A percentile compares a stretch with the other conserved stretches of the same genome.
These are phyloP conservation scores for Misgurnus mizolepis DNA, from an alignment of 2,113 vertebrate genomes.

Conservation along the genomic window DNA sequence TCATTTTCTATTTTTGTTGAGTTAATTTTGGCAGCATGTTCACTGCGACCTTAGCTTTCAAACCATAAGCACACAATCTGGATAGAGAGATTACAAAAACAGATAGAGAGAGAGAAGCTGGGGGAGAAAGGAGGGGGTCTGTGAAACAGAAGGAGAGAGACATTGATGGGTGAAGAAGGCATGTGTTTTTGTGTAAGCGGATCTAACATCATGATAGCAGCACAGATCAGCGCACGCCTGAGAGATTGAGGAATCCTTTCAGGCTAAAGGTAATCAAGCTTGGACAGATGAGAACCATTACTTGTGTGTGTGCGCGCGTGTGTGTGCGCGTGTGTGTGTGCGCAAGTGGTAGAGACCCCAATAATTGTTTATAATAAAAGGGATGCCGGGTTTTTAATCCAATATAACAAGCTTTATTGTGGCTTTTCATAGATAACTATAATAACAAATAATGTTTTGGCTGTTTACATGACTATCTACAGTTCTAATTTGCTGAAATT, in stretches of 20 bases:
- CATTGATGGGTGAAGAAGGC: neutral
- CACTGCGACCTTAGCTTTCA: slow-evolving; percentile 11
- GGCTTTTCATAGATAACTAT: too few species aligned
- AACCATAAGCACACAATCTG: slow-evolving; percentile 6
- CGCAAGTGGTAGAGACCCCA: too few species aligned
- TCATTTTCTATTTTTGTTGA: slow-evolving; percentile 1
- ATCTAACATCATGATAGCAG: slow-evolving; percentile 19
- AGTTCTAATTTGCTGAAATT: too few species aligned
- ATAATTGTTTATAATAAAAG: too few species aligned
- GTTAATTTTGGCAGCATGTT: slow-evolving; percentile 44
- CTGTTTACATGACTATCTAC: too few species aligned
- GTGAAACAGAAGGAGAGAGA: neutral
- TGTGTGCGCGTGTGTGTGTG: neutral
- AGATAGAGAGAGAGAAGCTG: neutral
- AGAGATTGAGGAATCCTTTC: slow-evolving; percentile 22
- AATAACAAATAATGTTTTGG: too few species aligned
- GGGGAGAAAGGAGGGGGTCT: neutral
- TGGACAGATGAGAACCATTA: slow-evolving; percentile 38
- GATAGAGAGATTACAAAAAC: slow-evolving; percentile 14
- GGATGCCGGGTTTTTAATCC: neutral
- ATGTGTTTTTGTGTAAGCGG: slow-evolving; percentile 22
- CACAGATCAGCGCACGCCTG: slow-evolving; percentile 4
- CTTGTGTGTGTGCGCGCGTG: neutral
- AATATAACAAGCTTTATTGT: neutral
- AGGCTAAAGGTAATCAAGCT: slow-evolving; percentile 18